phyloP scores from a whole-genome alignment of 2,797 vertebrate genomes.

The Sebastolobus alascanus region DNA sequence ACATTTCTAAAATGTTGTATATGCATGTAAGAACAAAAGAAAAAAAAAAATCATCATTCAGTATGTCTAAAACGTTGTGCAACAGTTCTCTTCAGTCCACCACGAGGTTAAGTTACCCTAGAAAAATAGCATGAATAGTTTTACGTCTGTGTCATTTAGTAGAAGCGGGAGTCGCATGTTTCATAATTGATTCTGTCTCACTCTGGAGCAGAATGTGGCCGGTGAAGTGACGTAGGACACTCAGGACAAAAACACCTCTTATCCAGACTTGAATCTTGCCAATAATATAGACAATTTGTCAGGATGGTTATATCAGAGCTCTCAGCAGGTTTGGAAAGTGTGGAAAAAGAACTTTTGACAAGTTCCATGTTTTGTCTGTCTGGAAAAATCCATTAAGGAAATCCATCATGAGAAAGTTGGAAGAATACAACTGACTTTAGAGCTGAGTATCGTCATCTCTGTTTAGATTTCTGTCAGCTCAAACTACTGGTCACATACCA shows the following conservation, averaged over 20 bases:
- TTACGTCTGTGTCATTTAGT: slow-evolving; percentile 22
- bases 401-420: slow-evolving; percentile 8
- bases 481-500: background rate
- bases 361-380: slow-evolving; percentile 24
- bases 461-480: background rate
- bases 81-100: slow-evolving; percentile 6
- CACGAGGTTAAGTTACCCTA: background rate
- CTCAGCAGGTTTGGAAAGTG: background rate
- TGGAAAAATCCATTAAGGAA: slow-evolving; percentile 1
- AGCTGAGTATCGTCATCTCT: background rate
- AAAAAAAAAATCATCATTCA: background rate
- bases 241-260: slow-evolving; percentile 14
- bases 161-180: slow-evolving; percentile 20
- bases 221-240: slow-evolving; percentile 17
- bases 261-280: background rate
- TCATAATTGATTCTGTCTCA: slow-evolving; percentile 34
- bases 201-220: slow-evolving; percentile 11
- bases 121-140: slow-evolving; percentile 31
- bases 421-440: background rate
- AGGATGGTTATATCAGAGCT: background rate
- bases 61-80: background rate
- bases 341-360: slow-evolving; percentile 11
- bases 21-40: background rate
- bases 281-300: slow-evolving; percentile 18
- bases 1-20: slow-evolving; percentile 5